These are phyloP conservation scores for Gymnobelideus leadbeateri DNA, from an alignment of 2,113 vertebrate genomes.

Conservation along the genomic window DNA sequence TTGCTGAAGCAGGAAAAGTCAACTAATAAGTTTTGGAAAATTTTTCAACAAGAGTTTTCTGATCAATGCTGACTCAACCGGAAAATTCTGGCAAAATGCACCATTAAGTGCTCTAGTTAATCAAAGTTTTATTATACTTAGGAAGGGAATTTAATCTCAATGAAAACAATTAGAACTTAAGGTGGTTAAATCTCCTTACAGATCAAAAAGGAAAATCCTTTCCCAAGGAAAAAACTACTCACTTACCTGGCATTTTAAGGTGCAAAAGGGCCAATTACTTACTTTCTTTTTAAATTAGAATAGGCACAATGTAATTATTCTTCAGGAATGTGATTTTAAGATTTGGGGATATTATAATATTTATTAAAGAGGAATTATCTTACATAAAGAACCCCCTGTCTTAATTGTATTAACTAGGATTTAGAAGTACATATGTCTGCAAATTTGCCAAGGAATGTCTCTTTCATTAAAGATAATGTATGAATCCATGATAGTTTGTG, in stretches of 20 bases:
- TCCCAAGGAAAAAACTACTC: conserved; percentile 45
- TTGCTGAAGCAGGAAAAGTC: conserved; percentile 27
- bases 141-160: conserved; percentile 55
- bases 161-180: conserved; percentile 31
- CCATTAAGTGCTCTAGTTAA: conserved; percentile 41
- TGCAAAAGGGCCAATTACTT: conserved; percentile 44
- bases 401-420: conserved; percentile 27
- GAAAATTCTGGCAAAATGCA: conserved; percentile 57
- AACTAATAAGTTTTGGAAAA: conserved; percentile 44
- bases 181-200: conserved; percentile 15
- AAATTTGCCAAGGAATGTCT: conserved; percentile 49
- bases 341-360: conserved; percentile 49
- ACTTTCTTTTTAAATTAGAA: conserved; percentile 40
- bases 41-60: conserved; percentile 45
- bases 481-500: neutral
- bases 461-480: conserved; percentile 26
- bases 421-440: conserved; percentile 39
- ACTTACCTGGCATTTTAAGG: conserved; percentile 58
- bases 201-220: conserved; percentile 58
- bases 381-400: conserved; percentile 30
- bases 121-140: conserved; percentile 50
- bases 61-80: conserved; percentile 34
- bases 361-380: conserved; percentile 27
- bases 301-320: neutral
- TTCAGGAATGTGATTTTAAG: conserved; percentile 36